phyloP scores from a whole-genome alignment of 2,888 invertebrate species.

The Linnaemya vulpina region DNA sequence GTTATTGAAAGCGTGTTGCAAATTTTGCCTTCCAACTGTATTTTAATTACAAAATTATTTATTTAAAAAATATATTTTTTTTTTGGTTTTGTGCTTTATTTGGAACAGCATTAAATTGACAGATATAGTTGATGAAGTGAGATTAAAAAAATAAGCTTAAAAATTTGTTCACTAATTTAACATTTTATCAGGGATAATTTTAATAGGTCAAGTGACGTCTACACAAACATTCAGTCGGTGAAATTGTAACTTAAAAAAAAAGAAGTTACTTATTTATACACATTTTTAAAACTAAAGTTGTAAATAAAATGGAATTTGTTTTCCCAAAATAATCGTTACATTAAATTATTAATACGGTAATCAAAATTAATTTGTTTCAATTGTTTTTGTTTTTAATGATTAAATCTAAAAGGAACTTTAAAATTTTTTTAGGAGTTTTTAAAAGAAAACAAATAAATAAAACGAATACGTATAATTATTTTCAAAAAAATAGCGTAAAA shows the following conservation, averaged over 20 bases:
- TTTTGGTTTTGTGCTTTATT: no score
- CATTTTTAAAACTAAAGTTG: neutral
- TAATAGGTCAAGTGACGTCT: neutral
- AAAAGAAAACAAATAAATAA: conserved; percentile 2
- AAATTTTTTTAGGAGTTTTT: conserved; percentile 33
- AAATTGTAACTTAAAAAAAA: neutral
- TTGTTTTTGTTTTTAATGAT: conserved; percentile 8
- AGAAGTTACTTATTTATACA: neutral
- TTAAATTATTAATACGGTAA: conserved; percentile 50
- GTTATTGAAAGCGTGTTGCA: no score
- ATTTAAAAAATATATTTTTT: no score
- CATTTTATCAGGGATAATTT: neutral
- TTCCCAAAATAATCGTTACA: neutral
- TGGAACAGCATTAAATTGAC: neutral
- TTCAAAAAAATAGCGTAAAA: conserved; percentile 7
- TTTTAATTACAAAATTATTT: no score
- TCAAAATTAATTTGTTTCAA: conserved; percentile 32
- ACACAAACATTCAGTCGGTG: neutral
- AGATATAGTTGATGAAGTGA: neutral
- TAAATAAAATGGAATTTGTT: neutral
- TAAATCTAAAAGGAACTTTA: conserved; percentile 58
- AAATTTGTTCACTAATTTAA: neutral
- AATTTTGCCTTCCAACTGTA: no score
- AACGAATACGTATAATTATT: neutral
- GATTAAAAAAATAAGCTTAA: neutral